Percentiles rank a stretch among this genome's conserved stretches.
Conservation (phyloP, 2,888 invertebrate species). For the Bimastos eiseni region DNA sequence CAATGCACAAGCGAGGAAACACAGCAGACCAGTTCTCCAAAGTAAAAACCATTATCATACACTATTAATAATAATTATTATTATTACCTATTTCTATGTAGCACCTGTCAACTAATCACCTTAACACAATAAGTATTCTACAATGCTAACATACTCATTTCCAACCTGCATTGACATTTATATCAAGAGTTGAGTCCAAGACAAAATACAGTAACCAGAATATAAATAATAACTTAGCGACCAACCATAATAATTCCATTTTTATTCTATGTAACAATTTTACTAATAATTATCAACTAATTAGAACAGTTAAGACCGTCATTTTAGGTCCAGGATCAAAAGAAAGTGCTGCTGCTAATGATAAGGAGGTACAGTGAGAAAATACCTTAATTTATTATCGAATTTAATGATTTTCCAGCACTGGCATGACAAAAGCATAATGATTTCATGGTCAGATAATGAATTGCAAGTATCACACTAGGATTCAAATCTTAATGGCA, state of each 20-base stretch:
- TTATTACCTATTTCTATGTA: neutral
- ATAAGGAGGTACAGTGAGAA: neutral
- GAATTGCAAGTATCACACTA: neutral
- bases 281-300: neutral
- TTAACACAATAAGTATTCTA: neutral
- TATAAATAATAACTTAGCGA: neutral
- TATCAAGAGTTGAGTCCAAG: neutral
- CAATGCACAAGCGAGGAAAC: neutral
- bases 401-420: neutral
- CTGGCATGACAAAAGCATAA: neutral
- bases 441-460: neutral
- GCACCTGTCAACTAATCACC: neutral
- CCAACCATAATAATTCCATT: neutral
- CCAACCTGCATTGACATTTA: neutral
- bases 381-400: neutral
- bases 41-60: neutral
- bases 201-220: neutral
- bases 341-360: neutral
- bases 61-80: neutral
- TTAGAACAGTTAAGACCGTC: neutral
- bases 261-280: no score
- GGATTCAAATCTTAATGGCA: neutral
- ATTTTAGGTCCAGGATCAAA: neutral
- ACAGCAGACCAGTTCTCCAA: neutral
- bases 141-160: neutral